Conservation (phyloP, 1,140 invertebrate genomes). For the Anoplophora glabripennis region DNA sequence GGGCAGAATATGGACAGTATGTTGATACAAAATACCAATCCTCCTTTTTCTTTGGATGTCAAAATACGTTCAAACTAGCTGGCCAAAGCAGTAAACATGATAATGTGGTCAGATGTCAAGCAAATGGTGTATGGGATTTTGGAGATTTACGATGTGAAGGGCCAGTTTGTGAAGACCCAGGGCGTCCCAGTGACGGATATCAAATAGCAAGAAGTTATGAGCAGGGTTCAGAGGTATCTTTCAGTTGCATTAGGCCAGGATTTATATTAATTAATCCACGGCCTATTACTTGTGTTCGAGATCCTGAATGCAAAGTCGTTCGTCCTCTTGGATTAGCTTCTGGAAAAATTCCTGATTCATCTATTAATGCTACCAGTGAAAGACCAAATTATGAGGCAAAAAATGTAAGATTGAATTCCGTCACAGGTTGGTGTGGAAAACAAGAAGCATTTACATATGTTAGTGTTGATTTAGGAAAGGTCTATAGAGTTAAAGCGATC, state of each 20-base stretch:
- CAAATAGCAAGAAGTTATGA: constrained; percentile 91
- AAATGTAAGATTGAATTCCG: constrained; percentile 87
- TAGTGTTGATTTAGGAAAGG: constrained; percentile 88
- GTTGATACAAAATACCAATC: constrained; percentile 86
- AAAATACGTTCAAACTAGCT: constrained; percentile 91
- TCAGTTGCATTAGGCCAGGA: constrained; percentile 85
- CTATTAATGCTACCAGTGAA: constrained; percentile 95
- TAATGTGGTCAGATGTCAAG: constrained; percentile 86
- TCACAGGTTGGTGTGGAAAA: constrained; percentile 93
- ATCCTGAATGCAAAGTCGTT: constrained; percentile 92
- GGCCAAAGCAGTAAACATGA: constrained; percentile 89
- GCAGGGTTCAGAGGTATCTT: constrained; percentile 86
- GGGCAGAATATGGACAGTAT: constrained; percentile 86
- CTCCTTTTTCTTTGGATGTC: constrained; percentile 94
- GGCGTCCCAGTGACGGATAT: constrained; percentile 85
- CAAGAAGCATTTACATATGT: constrained; percentile 94
- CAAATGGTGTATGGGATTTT: constrained; percentile 94
- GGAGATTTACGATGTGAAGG: constrained; percentile 94
- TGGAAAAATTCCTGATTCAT: constrained; percentile 88
- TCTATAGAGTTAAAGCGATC: constrained; percentile 87
- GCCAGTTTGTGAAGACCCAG: constrained; percentile 93
- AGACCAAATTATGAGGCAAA: constrained; percentile 86
- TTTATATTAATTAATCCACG: constrained; percentile 89
- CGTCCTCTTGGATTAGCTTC: constrained; percentile 88
- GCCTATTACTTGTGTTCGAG: constrained; percentile 85